Percentiles rank a stretch among this genome's conserved stretches.
These are phyloP conservation scores for Matsumurasca onukii DNA, from an alignment of 1,140 invertebrate genomes.

Conservation along the genomic window DNA sequence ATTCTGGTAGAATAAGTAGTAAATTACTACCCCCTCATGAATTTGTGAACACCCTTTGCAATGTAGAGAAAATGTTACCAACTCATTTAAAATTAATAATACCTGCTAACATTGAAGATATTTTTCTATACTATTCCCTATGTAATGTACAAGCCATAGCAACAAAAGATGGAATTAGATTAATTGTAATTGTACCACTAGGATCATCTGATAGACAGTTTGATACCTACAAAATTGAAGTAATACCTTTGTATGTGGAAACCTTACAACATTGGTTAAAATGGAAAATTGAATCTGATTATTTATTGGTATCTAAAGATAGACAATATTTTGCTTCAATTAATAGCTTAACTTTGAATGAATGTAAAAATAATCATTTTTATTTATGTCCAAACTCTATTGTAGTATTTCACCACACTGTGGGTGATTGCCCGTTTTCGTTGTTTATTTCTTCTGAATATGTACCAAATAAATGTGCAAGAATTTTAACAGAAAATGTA, in stretches of 20 bases:
- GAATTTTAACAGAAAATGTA: conserved; percentile 9
- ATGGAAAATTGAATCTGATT: not conserved
- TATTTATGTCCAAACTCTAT: conserved; percentile 19
- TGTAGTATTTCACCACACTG: not conserved
- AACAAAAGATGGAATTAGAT: conserved; percentile 1
- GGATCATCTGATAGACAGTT: conserved; percentile 11
- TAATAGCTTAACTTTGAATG: not conserved
- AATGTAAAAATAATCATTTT: conserved; percentile 1
- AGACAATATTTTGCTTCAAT: conserved; percentile 19
- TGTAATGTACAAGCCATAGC: not conserved
- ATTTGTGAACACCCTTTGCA: not conserved
- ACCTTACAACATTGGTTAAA: conserved; percentile 10
- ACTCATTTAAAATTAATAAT: not conserved
- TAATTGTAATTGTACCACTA: conserved; percentile 12
- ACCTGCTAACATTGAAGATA: not conserved
- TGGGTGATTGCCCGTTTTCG: not conserved
- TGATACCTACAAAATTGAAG: conserved; percentile 1
- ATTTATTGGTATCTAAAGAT: conserved; percentile 3
- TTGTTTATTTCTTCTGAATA: not conserved
- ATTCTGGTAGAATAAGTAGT: not conserved
- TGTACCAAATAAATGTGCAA: not conserved
- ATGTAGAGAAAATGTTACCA: not conserved
- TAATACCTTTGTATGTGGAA: conserved; percentile 1
- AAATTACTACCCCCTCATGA: not conserved
- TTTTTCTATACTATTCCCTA: not conserved